Evolutionary conservation across 2,797 vertebrate genomes (phyloP), one percentile per base, ranked within the genome.

Genomic region (Hyperoplus lanceolatus): DNA sequence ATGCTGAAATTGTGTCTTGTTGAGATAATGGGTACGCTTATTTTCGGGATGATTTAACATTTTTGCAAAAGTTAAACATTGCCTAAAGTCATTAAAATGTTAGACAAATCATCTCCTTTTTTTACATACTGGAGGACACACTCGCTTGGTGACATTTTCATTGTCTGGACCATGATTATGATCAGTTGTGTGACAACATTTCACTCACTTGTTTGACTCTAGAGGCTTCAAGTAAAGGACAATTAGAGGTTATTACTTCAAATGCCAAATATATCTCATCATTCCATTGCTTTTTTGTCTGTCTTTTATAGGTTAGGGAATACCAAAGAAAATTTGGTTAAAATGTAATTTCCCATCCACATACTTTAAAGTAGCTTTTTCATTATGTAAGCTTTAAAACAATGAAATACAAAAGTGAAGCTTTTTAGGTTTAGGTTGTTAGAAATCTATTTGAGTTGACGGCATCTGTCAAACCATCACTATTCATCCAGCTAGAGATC

Each of bases 21-120:
- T 39, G 42, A 21, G 57, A 75, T 72, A 79, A 85, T 69, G 53
- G 53, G 3, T 12, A 0, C 2, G 50, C 63, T 65, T 70, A 73
- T 82, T 81, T 86, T 67, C 67, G 15, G 63, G 73, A 63, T 66
- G 51, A 80, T 77, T 83, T 79, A 48, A 65, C 48, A 42, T 55
- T 38, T 59, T 36, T 48, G 36, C 45, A 53, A 53, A 29, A 75
- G 38, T 42, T 43, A 73, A 62, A 49, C 39, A 66, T 59, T 55
- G 62, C 43, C 48, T 15, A 6, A 49, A 75, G 15, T 68, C 9
- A 46, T 80, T 80, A 61, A 50, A 29, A 36, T 64, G 41, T 55
- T 39, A 36, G 51, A 58, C 73, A 45, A 43, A 70, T 73, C 12
- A 41, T 53, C 39, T 60, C 1, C 29, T 56, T 55, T 65, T 6